Percentiles rank a stretch among this genome's conserved stretches.
Conservation (phyloP, 2,113 vertebrate genomes). For the Sander vitreus region DNA sequence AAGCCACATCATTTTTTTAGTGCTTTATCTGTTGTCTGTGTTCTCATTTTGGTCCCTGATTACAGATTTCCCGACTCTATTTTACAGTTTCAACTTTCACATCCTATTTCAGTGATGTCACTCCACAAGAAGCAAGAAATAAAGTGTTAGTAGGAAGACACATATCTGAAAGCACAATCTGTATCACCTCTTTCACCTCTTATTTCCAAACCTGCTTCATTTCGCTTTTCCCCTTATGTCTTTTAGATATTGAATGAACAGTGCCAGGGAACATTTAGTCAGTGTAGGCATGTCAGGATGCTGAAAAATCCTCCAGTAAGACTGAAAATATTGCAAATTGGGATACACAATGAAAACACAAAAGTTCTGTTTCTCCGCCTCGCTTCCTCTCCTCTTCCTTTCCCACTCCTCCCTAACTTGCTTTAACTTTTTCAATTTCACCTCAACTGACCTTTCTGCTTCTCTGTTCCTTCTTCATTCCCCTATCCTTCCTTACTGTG, state of each 20-base stretch:
- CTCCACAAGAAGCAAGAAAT: not conserved
- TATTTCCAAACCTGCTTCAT: not conserved
- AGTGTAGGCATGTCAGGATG: slow-evolving; percentile 4
- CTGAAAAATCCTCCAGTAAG: slow-evolving; percentile 16
- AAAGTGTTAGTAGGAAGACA: not conserved
- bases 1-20: slow-evolving; percentile 36
- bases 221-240: not conserved
- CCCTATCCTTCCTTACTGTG: not conserved
- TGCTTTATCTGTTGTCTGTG: slow-evolving; percentile 23
- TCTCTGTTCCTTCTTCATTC: slow-evolving; percentile 11
- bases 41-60: slow-evolving; percentile 45
- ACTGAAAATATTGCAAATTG: slow-evolving; percentile 23
- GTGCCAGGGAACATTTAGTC: not conserved
- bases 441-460: slow-evolving; percentile 48
- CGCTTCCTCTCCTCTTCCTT: slow-evolving; percentile 23
- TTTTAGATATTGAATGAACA: slow-evolving; percentile 22
- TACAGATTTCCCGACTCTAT: slow-evolving; percentile 30
- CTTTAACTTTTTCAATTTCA: slow-evolving; percentile 34
- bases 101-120: slow-evolving; percentile 26
- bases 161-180: not conserved
- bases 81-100: slow-evolving; percentile 46
- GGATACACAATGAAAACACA: slow-evolving; percentile 39
- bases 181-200: not conserved
- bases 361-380: slow-evolving; percentile 15
- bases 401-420: slow-evolving; percentile 7